Conservation (phyloP, 1,140 invertebrate species). For the Zaprionus tsacasi region DNA sequence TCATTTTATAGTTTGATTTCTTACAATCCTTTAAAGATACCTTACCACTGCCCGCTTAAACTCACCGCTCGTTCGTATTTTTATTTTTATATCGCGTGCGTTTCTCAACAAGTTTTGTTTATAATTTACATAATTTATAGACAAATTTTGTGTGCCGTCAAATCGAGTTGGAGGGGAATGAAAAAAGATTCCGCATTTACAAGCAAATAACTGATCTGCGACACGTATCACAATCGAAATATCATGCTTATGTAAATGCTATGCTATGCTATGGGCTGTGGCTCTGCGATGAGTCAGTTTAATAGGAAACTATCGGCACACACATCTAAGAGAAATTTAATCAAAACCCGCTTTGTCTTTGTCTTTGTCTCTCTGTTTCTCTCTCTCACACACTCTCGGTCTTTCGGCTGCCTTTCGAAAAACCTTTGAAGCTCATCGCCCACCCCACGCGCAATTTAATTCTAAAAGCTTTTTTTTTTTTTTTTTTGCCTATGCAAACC, state of each 20-base stretch:
- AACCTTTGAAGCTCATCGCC: constrained; percentile 27
- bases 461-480: constrained; percentile 55
- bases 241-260: not conserved
- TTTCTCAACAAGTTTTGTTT: constrained; percentile 22
- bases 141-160: constrained; percentile 16
- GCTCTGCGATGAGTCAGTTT: constrained; percentile 15
- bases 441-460: constrained; percentile 50
- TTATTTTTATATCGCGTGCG: not conserved
- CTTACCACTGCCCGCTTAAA: not conserved
- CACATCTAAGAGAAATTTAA: constrained; percentile 3
- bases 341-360: constrained; percentile 2
- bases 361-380: no score
- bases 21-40: not conserved
- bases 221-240: not conserved
- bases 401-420: constrained; percentile 27
- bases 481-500: constrained; percentile 38
- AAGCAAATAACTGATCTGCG: not conserved
- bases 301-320: constrained; percentile 5
- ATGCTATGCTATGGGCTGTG: not conserved
- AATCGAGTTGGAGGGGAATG: not conserved
- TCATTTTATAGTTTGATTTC: no score
- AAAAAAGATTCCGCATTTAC: constrained; percentile 17
- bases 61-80: not conserved
- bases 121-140: constrained; percentile 41
- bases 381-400: not conserved